These are phyloP conservation scores for Drosophila kambysellisi DNA, from an alignment of 2,888 invertebrate species.

Conservation along the genomic window DNA sequence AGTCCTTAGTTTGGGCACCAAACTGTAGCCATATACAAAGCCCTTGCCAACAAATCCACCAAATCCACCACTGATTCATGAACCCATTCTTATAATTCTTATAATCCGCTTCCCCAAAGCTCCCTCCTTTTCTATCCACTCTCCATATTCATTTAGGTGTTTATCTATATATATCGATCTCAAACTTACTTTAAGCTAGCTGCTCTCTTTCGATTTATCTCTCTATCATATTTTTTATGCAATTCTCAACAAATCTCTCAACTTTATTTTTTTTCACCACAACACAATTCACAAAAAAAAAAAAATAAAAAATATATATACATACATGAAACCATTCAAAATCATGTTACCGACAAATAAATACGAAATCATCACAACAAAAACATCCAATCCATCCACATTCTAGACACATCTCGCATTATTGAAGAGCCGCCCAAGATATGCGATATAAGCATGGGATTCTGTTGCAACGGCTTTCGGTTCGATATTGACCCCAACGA, in stretches of 20 bases:
- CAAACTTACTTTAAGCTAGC: slow-evolving; percentile 31
- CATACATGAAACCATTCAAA: not conserved
- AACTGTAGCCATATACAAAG: slow-evolving; percentile 4
- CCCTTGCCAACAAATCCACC: not conserved
- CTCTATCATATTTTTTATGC: slow-evolving; percentile 29
- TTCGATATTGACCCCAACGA: slow-evolving; percentile 80
- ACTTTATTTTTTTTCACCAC: slow-evolving; percentile 62
- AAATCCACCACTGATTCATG: slow-evolving; percentile 19
- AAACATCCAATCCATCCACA: slow-evolving; percentile 70
- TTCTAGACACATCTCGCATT: slow-evolving; percentile 78
- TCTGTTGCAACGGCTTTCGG: slow-evolving; percentile 81
- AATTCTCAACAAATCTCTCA: slow-evolving; percentile 58
- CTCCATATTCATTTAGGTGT: slow-evolving; percentile 1
- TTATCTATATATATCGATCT: slow-evolving; percentile 2
- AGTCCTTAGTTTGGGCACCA: slow-evolving; percentile 10
- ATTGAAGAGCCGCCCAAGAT: slow-evolving; percentile 73
- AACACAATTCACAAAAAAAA: slow-evolving; percentile 12
- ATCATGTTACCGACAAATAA: slow-evolving; percentile 35
- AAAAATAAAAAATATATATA: slow-evolving; percentile 11
- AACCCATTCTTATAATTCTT: slow-evolving; percentile 5
- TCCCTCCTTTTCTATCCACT: not conserved
- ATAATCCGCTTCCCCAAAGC: no score
- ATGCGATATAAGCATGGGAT: slow-evolving; percentile 76
- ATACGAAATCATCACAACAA: slow-evolving; percentile 56
- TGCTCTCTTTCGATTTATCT: not conserved